A percentile compares a stretch with the other conserved stretches of the same genome.
These are phyloP conservation scores for Lynx canadensis DNA, from an alignment of 2,113 vertebrate genomes.

Conservation along the genomic window DNA sequence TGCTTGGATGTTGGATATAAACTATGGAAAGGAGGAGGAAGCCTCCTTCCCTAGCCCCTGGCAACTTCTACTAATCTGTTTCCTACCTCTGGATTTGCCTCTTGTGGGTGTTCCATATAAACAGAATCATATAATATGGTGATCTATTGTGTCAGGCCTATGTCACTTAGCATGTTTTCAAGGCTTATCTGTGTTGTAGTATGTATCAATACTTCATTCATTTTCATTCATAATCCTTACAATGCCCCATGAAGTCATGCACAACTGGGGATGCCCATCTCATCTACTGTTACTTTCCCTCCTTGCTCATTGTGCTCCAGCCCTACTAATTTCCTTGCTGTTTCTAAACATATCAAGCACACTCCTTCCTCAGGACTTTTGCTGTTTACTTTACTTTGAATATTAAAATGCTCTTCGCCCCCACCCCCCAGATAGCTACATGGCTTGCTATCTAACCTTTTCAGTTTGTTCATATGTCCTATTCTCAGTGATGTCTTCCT, in stretches of 20 bases:
- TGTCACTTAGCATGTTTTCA: neutral
- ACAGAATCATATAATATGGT: neutral
- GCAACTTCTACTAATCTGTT: neutral
- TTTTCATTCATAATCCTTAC: neutral
- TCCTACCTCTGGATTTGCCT: constrained; percentile 2
- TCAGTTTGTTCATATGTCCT: neutral
- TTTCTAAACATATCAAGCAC: neutral
- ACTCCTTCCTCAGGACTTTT: neutral
- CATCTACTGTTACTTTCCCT: neutral
- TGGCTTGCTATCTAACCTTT: neutral
- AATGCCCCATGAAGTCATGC: neutral
- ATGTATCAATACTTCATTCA: neutral
- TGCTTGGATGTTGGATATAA: neutral
- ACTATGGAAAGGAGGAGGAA: neutral
- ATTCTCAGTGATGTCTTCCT: constrained; percentile 26
- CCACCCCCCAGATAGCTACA: neutral
- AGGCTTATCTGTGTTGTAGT: neutral
- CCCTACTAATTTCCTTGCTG: neutral
- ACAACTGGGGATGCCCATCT: neutral
- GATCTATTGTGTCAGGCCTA: neutral
- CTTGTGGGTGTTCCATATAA: neutral
- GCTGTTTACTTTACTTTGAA: neutral
- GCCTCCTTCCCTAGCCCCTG: neutral
- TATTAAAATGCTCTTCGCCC: neutral
- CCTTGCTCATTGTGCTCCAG: neutral